A percentile compares a stretch with the other conserved stretches of the same genome.
phyloP scores from a whole-genome alignment of 1,140 invertebrate species.

The Apis cerana region DNA sequence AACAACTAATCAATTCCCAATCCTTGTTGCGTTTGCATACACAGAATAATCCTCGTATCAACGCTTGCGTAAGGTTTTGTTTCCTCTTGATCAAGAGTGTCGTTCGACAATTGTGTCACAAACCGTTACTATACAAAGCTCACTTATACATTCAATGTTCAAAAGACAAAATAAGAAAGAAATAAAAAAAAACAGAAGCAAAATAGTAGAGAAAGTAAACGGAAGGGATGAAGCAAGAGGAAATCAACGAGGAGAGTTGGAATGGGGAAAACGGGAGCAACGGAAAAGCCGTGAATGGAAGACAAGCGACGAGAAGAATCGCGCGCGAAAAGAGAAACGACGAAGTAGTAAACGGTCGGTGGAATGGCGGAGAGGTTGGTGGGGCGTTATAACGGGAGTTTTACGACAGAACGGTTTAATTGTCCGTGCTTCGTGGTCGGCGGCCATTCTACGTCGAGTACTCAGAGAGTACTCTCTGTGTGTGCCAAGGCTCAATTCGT shows the following conservation, averaged over 20 bases:
- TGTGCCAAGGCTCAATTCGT: constrained; percentile 60
- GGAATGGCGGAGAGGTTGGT: too few species aligned
- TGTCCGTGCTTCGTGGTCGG: constrained; percentile 63
- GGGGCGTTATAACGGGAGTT: constrained; percentile 64
- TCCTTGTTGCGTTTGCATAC: not conserved
- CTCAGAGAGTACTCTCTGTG: constrained; percentile 35
- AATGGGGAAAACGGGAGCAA: not conserved
- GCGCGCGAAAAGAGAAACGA: constrained; percentile 63
- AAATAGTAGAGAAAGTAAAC: not conserved
- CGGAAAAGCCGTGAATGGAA: constrained; percentile 55
- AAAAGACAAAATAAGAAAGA: not conserved
- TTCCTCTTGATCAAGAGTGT: not conserved
- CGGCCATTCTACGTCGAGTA: constrained; percentile 57
- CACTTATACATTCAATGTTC: too few species aligned
- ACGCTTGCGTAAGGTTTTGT: not conserved
- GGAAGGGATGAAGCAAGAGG: not conserved
- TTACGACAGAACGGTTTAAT: constrained; percentile 67
- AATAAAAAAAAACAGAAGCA: too few species aligned
- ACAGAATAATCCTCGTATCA: not conserved
- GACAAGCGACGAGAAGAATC: constrained; percentile 60
- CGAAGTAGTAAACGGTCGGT: constrained; percentile 44
- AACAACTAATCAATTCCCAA: not conserved
- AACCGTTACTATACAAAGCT: not conserved
- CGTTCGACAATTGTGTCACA: constrained; percentile 1
- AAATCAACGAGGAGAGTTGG: not conserved